Evolutionary conservation across 2,113 vertebrate species (phyloP).

Genomic region (Poeciliopsis turrubarensis): DNA sequence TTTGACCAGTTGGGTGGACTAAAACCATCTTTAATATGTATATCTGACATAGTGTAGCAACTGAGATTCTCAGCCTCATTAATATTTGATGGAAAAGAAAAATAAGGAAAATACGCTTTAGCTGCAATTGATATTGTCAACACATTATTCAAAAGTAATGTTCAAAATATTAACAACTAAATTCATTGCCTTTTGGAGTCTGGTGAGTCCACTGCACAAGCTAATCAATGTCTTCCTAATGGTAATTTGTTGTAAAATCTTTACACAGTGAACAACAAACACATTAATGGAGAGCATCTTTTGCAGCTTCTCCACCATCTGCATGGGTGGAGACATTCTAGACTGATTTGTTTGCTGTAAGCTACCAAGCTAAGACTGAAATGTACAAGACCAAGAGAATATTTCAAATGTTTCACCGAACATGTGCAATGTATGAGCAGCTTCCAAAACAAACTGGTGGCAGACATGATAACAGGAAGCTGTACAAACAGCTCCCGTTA

Average conservation of each 20-base stretch:
- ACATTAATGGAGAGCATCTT: conserved; percentile 27
- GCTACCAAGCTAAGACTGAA: neutral
- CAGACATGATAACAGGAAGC: conserved; percentile 31
- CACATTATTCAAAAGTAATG: neutral
- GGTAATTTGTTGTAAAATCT: conserved; percentile 41
- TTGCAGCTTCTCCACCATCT: conserved; percentile 25
- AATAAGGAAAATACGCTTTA: neutral
- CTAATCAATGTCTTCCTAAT: conserved; percentile 51
- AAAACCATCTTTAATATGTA: neutral
- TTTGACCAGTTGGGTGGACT: neutral
- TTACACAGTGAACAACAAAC: conserved; percentile 58
- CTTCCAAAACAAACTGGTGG: conserved; percentile 34
- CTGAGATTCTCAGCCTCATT: neutral
- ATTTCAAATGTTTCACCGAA: conserved; percentile 39
- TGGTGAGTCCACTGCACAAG: conserved; percentile 20
- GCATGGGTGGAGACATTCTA: conserved; percentile 31
- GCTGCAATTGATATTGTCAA: neutral
- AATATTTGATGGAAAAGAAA: neutral
- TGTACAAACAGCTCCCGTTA: conserved; percentile 15
- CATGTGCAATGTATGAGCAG: conserved; percentile 23
- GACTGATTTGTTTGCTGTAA: conserved; percentile 37
- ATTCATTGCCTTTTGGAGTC: neutral
- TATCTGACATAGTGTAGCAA: neutral
- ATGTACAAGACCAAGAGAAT: conserved; percentile 17
- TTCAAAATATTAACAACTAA: neutral